Conservation (phyloP, 2,797 vertebrate genomes). For the Gymnopithys bicolor region DNA sequence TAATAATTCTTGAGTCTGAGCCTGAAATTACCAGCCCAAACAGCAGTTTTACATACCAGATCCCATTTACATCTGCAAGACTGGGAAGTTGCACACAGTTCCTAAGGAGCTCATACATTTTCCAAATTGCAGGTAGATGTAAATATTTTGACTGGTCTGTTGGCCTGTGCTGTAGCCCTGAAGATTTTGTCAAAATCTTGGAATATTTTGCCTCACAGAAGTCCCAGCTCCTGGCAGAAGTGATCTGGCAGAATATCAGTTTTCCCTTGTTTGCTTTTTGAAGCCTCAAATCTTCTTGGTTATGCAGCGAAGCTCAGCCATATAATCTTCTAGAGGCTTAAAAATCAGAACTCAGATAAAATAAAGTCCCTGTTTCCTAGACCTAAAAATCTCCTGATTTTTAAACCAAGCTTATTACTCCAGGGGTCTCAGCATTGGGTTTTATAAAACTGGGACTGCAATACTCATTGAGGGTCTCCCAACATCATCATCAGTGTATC, state of each 20-base stretch:
- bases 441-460: not conserved
- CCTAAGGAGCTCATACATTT: not conserved
- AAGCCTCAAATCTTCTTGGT: not conserved
- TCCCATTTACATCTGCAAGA: not conserved
- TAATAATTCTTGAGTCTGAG: not conserved
- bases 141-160: not conserved
- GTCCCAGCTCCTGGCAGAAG: not conserved
- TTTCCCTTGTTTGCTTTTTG: conserved; percentile 28
- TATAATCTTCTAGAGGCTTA: not conserved
- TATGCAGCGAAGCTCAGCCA: not conserved
- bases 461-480: not conserved
- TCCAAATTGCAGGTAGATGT: not conserved
- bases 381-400: not conserved
- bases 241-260: not conserved
- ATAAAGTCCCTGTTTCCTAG: not conserved
- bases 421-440: not conserved
- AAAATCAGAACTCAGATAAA: conserved; percentile 24
- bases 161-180: not conserved
- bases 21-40: conserved; percentile 13
- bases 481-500: not conserved
- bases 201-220: not conserved
- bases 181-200: not conserved
- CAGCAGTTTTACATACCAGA: not conserved
- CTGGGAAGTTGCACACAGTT: not conserved
- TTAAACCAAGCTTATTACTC: not conserved